Base-by-base conservation (phyloP, 2,888 invertebrate species). In the Cataglyphis altisquamis region DNA sequence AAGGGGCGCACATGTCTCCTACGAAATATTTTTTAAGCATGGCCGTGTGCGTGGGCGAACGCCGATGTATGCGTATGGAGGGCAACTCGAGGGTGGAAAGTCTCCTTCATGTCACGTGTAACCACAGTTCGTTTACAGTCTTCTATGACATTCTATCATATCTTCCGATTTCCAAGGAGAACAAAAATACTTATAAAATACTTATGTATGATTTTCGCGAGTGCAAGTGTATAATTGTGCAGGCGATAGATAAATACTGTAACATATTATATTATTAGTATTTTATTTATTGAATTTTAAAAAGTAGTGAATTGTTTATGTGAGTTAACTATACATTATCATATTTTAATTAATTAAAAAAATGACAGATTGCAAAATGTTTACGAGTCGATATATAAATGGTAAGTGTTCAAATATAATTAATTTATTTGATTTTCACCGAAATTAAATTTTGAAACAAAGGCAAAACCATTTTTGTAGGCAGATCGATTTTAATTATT, bases 1-100 rank as follows among this genome's bases (percentile, higher is more conserved):
- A 93, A 93, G 93, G 92, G 78, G 92, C 90, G 91, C 91, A 92
- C 90, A 91, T 89, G 91, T 89, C 87, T 90, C 82, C 84, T 77
- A 84, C 88, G 67, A 82, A 83, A 82, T 74, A 83, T 67, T 82
- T 66, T 83, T 84, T 84, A 80, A 82, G 70, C 83, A 80, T 83
- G 75, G 67, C 72, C 73, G 48, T 82, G 70, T 84, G 84, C 66
- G 74, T 72, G 55, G 70, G 36, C 45, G 67, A 80, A 60, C n/a
- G 41, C 12, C 21, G 32, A 10, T 15, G 78, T 48, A 32, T 55
- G 67, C 57, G 83, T 64, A 84, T 84, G 60, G 73, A 80, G 67
- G 77, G 75, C 57, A 57, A 77, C 68, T 86, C 83, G 82, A 70
- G 85, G 83, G 74, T 70, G 70, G 63, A 82, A 67, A 63, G 70